phyloP scores from a whole-genome alignment of 1,140 invertebrate species.

The Ericerus pela region DNA sequence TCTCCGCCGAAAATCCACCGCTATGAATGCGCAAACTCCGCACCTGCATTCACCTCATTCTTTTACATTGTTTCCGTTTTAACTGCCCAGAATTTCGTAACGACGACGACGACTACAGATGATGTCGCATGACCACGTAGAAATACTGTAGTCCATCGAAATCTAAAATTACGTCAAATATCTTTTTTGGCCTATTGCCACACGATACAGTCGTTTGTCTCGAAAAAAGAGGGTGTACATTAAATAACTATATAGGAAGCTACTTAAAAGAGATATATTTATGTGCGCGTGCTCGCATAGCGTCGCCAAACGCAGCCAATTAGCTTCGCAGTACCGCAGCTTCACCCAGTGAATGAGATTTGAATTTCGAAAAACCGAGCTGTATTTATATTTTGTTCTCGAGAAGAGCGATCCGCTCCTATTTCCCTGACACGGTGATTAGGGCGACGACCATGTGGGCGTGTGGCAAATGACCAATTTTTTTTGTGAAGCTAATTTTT shows the following conservation, averaged over 20 bases:
- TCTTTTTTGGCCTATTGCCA: conserved; percentile 4
- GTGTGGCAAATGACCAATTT: conserved; percentile 7
- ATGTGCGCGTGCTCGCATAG: background rate
- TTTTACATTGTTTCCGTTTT: too few relatives aligned
- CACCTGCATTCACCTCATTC: too few relatives aligned
- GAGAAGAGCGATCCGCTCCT: background rate
- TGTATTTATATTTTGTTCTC: background rate
- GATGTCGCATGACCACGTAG: too few relatives aligned
- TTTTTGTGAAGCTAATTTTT: too few relatives aligned
- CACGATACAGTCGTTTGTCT: background rate
- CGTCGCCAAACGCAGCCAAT: conserved; percentile 6
- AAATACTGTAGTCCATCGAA: too few relatives aligned
- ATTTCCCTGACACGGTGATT: conserved; percentile 1
- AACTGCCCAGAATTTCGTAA: too few relatives aligned
- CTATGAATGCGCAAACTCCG: too few relatives aligned
- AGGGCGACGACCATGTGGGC: too few relatives aligned
- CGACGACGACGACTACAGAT: too few relatives aligned
- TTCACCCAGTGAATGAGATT: background rate
- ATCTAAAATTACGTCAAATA: conserved; percentile 7
- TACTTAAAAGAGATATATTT: conserved; percentile 12
- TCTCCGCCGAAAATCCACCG: too few relatives aligned
- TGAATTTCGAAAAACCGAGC: conserved; percentile 7
- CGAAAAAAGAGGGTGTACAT: too few relatives aligned
- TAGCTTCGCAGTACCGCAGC: background rate
- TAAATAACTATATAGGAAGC: conserved; percentile 12